phyloP scores from a whole-genome alignment of 2,888 invertebrate genomes.

The Portevinia maculata region DNA sequence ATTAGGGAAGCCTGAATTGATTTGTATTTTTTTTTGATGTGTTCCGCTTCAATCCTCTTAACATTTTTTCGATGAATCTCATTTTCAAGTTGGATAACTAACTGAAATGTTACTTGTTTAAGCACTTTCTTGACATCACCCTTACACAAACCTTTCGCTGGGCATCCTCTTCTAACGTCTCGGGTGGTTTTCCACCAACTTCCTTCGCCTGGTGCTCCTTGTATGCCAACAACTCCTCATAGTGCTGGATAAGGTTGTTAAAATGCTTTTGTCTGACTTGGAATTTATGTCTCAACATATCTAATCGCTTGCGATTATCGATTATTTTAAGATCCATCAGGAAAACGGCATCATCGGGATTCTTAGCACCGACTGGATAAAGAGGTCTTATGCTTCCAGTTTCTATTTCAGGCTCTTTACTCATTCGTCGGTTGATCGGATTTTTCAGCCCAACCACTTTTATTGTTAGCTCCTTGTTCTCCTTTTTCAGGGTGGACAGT shows the following conservation, averaged over 20 bases:
- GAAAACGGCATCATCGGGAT: constrained; percentile 83
- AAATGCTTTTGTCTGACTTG: constrained; percentile 86
- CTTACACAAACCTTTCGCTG: constrained; percentile 86
- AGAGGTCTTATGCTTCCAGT: constrained; percentile 80
- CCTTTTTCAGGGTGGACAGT: constrained; percentile 88
- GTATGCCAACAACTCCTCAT: constrained; percentile 85
- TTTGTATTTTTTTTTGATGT: constrained; percentile 90
- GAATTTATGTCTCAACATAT: constrained; percentile 88
- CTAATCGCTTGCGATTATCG: constrained; percentile 88
- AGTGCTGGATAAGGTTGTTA: constrained; percentile 85
- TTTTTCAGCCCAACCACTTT: constrained; percentile 83
- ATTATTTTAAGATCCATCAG: constrained; percentile 87
- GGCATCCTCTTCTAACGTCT: constrained; percentile 84
- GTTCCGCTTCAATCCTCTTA: constrained; percentile 91
- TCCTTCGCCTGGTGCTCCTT: constrained; percentile 83
- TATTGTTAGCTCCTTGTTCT: constrained; percentile 86
- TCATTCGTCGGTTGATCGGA: constrained; percentile 79
- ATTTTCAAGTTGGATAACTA: constrained; percentile 89
- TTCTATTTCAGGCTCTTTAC: constrained; percentile 77
- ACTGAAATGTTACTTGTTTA: constrained; percentile 83
- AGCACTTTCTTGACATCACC: background rate
- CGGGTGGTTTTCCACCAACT: constrained; percentile 81
- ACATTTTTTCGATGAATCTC: constrained; percentile 91
- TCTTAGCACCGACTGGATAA: constrained; percentile 83
- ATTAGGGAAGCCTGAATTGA: constrained; percentile 88